These are phyloP conservation scores for Xiphophorus couchianus DNA, from an alignment of 2,113 vertebrate species.

Conservation along the genomic window DNA sequence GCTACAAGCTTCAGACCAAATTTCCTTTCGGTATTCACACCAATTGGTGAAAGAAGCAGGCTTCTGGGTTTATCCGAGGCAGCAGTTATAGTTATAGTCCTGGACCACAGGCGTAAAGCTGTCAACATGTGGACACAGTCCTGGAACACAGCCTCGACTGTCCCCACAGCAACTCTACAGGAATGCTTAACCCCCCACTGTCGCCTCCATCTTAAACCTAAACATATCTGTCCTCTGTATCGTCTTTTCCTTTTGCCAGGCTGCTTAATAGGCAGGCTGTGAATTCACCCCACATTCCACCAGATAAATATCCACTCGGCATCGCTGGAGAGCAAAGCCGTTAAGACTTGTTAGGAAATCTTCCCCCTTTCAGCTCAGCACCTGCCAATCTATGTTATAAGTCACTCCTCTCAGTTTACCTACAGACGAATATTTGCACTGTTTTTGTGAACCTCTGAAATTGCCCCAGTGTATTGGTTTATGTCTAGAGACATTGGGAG, in stretches of 20 bases:
- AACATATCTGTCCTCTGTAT: constrained; percentile 69
- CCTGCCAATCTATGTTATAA: constrained; percentile 47
- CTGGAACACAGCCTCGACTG: constrained; percentile 66
- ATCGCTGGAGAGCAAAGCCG: constrained; percentile 63
- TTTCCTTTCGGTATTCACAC: constrained; percentile 43
- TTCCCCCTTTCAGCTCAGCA: constrained; percentile 60
- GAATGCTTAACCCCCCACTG: constrained; percentile 56
- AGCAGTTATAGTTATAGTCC: constrained; percentile 67
- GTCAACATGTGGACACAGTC: constrained; percentile 68
- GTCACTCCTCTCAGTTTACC: constrained; percentile 53
- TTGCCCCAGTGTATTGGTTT: constrained; percentile 36
- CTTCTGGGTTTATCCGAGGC: constrained; percentile 69
- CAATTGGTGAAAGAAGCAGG: constrained; percentile 39
- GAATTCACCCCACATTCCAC: constrained; percentile 61
- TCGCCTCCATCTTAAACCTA: constrained; percentile 38
- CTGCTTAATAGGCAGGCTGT: constrained; percentile 72
- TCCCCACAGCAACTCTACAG: constrained; percentile 68
- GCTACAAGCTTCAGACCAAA: constrained; percentile 18
- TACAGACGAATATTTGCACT: constrained; percentile 21
- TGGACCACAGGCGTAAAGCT: constrained; percentile 74
- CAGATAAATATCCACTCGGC: constrained; percentile 61
- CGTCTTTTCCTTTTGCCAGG: constrained; percentile 14
- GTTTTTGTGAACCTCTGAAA: constrained; percentile 56
- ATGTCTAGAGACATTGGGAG: constrained; percentile 34
- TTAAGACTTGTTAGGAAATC: constrained; percentile 71